phyloP scores from a whole-genome alignment of 2,888 invertebrate genomes.

The Leptopterna dolabrata region DNA sequence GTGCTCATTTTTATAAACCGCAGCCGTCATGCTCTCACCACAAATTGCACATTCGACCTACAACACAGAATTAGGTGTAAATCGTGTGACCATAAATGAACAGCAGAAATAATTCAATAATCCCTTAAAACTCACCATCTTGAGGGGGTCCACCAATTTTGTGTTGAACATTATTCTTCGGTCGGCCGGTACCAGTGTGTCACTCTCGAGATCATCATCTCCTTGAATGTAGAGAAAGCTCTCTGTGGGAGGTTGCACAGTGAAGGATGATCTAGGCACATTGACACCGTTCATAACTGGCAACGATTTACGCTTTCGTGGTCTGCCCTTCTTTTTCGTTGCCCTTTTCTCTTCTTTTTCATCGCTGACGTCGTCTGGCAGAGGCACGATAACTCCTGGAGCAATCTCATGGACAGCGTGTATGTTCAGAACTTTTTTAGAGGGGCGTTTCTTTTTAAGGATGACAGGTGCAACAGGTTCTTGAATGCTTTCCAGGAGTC shows the following conservation, averaged over 20 bases:
- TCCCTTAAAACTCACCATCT: slow-evolving; percentile 11
- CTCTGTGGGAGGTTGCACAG: neutral
- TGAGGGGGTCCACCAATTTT: neutral
- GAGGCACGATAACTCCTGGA: neutral
- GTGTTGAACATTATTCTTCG: slow-evolving; percentile 18
- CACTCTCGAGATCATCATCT: neutral
- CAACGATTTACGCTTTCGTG: neutral
- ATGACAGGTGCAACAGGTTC: neutral
- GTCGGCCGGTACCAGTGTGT: neutral
- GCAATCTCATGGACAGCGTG: neutral
- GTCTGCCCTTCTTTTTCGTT: neutral
- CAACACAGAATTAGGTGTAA: neutral
- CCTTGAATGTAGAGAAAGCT: neutral
- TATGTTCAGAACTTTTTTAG: neutral
- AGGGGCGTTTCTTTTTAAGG: neutral
- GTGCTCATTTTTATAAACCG: slow-evolving; percentile 70
- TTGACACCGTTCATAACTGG: neutral
- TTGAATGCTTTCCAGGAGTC: neutral
- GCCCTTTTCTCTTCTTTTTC: neutral
- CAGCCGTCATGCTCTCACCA: slow-evolving; percentile 66
- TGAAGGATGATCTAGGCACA: neutral
- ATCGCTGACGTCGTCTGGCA: neutral
- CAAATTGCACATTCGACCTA: slow-evolving; percentile 66
- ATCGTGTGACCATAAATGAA: slow-evolving; percentile 14
- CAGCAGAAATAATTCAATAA: too few relatives aligned